Conservation (phyloP, 2,113 vertebrate species). For the human region DNA sequence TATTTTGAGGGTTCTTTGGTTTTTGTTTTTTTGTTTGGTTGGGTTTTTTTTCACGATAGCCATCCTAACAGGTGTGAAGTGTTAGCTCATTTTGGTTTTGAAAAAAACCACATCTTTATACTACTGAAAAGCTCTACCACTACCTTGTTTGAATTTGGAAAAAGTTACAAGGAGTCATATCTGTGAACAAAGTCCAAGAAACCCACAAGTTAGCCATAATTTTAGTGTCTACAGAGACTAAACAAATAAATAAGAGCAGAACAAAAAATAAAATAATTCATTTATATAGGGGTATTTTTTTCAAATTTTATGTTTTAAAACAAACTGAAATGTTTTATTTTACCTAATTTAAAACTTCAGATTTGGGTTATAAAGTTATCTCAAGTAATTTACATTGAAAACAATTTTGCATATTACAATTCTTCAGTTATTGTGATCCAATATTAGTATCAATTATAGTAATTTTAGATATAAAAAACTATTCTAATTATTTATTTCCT, state of each 20-base stretch:
- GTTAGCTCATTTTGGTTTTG: not conserved
- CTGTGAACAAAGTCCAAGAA: not conserved
- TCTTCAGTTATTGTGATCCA: not conserved
- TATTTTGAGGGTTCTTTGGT: not conserved
- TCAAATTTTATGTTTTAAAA: conserved; percentile 9
- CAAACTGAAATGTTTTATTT: not conserved
- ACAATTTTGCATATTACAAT: not conserved
- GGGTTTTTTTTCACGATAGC: not conserved
- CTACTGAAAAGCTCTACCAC: not conserved
- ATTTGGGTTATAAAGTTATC: conserved; percentile 14
- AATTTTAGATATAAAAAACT: not conserved
- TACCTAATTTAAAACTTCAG: not conserved
- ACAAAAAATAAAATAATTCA: not conserved
- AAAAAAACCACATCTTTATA: not conserved
- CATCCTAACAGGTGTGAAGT: not conserved
- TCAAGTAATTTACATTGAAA: not conserved
- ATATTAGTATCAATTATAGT: not conserved
- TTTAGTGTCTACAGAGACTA: not conserved
- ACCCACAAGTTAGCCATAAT: not conserved
- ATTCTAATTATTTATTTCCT: not conserved
- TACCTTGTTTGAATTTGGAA: not conserved
- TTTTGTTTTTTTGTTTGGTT: not conserved
- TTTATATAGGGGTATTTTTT: not conserved
- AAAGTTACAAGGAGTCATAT: not conserved
- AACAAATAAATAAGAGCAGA: not conserved